Conservation (phyloP, 2,888 invertebrate species). For the Exephanes ischioxanthus region DNA sequence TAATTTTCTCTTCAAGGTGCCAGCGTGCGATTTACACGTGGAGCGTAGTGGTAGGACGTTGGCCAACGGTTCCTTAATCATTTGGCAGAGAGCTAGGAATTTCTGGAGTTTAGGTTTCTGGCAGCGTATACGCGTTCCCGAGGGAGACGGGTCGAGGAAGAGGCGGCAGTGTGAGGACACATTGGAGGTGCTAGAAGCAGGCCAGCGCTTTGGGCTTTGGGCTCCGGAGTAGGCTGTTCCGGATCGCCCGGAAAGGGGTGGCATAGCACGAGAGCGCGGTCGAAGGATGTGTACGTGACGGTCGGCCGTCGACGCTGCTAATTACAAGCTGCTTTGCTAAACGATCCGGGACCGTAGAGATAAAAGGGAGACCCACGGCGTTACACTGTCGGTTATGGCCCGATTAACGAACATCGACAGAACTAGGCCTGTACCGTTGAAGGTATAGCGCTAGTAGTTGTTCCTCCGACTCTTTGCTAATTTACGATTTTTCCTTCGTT, state of each 20-base stretch:
- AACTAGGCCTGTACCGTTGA: constrained; percentile 12
- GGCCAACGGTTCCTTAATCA: constrained; percentile 57
- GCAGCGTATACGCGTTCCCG: constrained; percentile 9
- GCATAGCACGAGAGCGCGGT: constrained; percentile 33
- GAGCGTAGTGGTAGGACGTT: constrained; percentile 12
- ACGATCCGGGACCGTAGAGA: constrained; percentile 51
- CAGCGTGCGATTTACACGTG: constrained; percentile 53
- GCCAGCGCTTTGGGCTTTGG: neutral
- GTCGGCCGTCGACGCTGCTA: constrained; percentile 41
- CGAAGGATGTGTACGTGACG: constrained; percentile 53
- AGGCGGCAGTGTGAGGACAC: constrained; percentile 1
- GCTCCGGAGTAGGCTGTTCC: neutral
- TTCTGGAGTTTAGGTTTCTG: constrained; percentile 26
- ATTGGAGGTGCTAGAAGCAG: constrained; percentile 10
- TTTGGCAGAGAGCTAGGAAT: constrained; percentile 61
- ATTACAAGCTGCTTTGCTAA: constrained; percentile 66
- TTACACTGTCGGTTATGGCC: neutral
- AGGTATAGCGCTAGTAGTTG: constrained; percentile 18
- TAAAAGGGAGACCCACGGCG: constrained; percentile 3
- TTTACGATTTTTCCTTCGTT: constrained; percentile 59
- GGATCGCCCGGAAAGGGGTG: neutral
- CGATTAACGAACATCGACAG: constrained; percentile 41
- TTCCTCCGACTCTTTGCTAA: constrained; percentile 48
- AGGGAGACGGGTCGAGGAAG: neutral
- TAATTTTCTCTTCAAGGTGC: constrained; percentile 63